A percentile compares a stretch with the other conserved stretches of the same genome.
Conservation (phyloP, 2,888 invertebrate genomes). For the Trichopria drosophilae region DNA sequence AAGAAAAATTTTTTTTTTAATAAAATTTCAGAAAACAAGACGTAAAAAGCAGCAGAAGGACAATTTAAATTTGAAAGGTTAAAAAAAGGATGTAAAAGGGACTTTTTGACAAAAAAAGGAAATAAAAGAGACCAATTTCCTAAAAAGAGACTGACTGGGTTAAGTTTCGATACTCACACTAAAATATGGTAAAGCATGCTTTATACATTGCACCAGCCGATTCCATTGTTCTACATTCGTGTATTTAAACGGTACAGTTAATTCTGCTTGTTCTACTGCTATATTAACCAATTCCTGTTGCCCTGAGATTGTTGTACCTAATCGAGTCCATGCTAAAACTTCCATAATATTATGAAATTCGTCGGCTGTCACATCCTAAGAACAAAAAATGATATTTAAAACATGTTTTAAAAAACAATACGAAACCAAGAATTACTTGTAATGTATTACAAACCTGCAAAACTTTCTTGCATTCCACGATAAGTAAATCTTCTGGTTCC, state of each 20-base stretch:
- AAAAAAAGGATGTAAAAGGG: too few species aligned
- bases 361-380: slow-evolving; percentile 85
- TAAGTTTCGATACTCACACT: slow-evolving; percentile 76
- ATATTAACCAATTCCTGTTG: slow-evolving; percentile 86
- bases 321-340: slow-evolving; percentile 77
- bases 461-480: slow-evolving; percentile 84
- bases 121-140: too few species aligned
- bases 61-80: too few species aligned
- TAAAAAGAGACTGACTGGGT: too few species aligned
- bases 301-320: slow-evolving; percentile 79
- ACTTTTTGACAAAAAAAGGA: too few species aligned
- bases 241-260: slow-evolving; percentile 71
- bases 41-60: too few species aligned
- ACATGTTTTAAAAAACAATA: slow-evolving; percentile 7
- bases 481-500: slow-evolving; percentile 83
- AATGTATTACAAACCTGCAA: slow-evolving; percentile 63
- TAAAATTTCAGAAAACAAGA: too few species aligned
- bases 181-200: slow-evolving; percentile 83
- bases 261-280: slow-evolving; percentile 82
- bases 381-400: slow-evolving; percentile 9
- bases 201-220: slow-evolving; percentile 81
- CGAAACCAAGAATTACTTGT: slow-evolving; percentile 15
- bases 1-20: too few species aligned
- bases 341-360: slow-evolving; percentile 91
- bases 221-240: slow-evolving; percentile 69